Evolutionary conservation across 2,888 invertebrate genomes (phyloP).

Genomic region (Amiota mariae): DNA sequence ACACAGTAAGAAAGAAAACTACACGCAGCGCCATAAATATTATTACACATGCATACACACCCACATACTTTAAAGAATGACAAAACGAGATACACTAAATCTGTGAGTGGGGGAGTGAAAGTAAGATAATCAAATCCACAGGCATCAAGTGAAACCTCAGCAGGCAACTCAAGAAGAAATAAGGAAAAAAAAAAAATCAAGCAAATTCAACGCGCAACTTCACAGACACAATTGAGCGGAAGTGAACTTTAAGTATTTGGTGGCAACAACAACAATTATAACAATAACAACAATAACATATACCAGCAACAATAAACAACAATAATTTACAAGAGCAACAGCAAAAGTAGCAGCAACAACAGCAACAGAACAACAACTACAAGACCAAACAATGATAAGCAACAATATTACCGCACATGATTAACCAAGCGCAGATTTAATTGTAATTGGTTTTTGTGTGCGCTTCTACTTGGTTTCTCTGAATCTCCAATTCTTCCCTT

Average conservation of each 20-base stretch:
- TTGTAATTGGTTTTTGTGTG: constrained; percentile 58
- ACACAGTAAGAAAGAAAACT: neutral
- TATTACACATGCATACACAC: neutral
- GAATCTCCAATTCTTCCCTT: neutral
- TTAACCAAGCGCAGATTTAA: constrained; percentile 67
- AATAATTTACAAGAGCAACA: constrained; percentile 25
- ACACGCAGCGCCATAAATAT: constrained; percentile 3
- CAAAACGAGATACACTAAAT: constrained; percentile 11
- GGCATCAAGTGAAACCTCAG: constrained; percentile 16
- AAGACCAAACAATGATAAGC: constrained; percentile 32
- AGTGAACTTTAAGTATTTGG: constrained; percentile 39
- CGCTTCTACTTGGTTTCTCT: neutral
- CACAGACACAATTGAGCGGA: constrained; percentile 51
- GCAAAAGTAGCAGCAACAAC: constrained; percentile 1
- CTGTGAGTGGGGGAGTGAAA: neutral
- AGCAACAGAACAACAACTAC: constrained; percentile 31
- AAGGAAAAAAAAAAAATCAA: neutral
- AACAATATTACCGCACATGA: constrained; percentile 53
- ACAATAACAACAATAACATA: constrained; percentile 6
- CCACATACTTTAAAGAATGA: neutral
- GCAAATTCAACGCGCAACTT: constrained; percentile 25
- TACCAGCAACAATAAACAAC: constrained; percentile 28
- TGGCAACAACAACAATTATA: neutral
- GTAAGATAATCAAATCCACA: constrained; percentile 3
- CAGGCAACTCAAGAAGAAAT: constrained; percentile 3